A percentile compares a stretch with the other conserved stretches of the same genome.
Evolutionary conservation across 2,113 vertebrate species (phyloP).

Genomic region (Aplodontia rufa): DNA sequence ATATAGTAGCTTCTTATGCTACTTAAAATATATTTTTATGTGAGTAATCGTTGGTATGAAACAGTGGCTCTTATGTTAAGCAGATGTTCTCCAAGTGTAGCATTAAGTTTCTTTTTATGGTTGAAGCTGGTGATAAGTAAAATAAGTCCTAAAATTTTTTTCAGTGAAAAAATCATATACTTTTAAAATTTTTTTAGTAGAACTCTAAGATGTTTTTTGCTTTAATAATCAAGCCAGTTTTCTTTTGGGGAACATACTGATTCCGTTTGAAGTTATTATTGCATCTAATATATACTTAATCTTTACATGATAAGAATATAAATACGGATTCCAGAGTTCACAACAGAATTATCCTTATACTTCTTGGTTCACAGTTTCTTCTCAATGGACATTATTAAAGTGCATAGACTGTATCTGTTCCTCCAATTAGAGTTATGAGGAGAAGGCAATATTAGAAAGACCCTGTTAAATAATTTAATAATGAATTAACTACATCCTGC

Average conservation of each 20-base stretch:
- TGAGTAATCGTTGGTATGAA: background rate
- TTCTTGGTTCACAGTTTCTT: background rate
- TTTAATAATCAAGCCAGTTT: background rate
- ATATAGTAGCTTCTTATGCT: background rate
- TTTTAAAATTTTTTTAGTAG: constrained; percentile 1
- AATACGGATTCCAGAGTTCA: background rate
- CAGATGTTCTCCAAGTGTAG: background rate
- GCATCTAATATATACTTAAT: background rate
- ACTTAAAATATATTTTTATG: background rate
- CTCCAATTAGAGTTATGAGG: too few species aligned
- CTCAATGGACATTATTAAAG: background rate
- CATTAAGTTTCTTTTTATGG: background rate
- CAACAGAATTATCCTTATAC: background rate
- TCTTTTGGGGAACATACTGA: background rate
- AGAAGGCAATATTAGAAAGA: too few species aligned
- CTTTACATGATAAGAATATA: background rate
- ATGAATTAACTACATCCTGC: background rate
- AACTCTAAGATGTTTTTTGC: background rate
- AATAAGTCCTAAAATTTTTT: background rate
- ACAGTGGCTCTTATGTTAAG: background rate
- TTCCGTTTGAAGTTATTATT: background rate
- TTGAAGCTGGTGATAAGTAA: background rate
- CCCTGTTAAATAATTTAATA: background rate
- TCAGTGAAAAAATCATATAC: background rate
- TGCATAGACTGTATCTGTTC: too few species aligned